Base-by-base conservation (phyloP, 2,797 vertebrate genomes). In the Philypnodon macrostomus region DNA sequence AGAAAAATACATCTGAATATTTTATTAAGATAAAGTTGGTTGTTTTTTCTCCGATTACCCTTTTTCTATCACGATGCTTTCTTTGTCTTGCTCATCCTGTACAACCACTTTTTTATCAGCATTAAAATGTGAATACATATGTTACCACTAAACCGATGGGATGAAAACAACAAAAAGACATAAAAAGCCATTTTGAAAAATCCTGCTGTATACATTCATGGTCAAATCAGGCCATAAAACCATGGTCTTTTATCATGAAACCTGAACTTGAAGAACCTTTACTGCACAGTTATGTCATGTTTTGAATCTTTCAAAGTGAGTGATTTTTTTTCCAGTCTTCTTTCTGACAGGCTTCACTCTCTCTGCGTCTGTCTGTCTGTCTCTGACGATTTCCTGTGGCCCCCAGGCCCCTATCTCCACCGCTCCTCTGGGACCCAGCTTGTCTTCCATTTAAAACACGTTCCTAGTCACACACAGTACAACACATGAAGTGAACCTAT, bases 301-400 rank as follows among this genome's bases (percentile, higher is more conserved):
- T 24, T 13, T 27, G 29, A 57, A n/a, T 18, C 26, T 29, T 16
- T 29, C 41, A 31, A 30, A 19, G 44, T 19, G 14, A 18, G 35
- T 8, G 4, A 19, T 10, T 37, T 18, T 13, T 53, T 53, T 53
- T 61, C 35, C 71, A 70, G 49, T 4, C 29, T 44, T 72, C 62
- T 50, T 67, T 67, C 68, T 83, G 82, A 85, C 81, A 87, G 75
- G 55, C 83, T 81, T 85, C 84, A 84, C 74, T 87, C 85, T 86
- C 80, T 85, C 83, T n/a, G n/a, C n/a, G n/a, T n/a, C n/a, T 85
- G 84, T 78, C 86, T 85, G 72, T 75, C 81, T 86, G 85, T 88
- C 87, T 89, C 86, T 87, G 74, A 81, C 76, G 86, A 87, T 84
- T 89, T 89, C 85, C 85, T 87, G 83, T 85, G 78, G 86, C 88